phyloP scores from a whole-genome alignment of 2,797 vertebrate species.

The Tokudaia tokunoshimensis region DNA sequence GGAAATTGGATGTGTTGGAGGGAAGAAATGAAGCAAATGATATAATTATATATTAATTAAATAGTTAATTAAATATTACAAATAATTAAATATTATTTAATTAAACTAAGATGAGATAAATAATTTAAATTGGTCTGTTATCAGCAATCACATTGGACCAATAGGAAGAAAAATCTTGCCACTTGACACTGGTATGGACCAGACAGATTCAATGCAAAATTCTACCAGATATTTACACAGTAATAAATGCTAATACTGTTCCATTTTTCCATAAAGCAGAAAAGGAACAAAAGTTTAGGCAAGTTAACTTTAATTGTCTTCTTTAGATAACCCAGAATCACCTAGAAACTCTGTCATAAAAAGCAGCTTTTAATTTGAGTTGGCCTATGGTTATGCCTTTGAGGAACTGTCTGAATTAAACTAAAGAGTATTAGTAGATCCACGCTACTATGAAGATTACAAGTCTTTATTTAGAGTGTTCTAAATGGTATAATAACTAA shows the following conservation, averaged over 20 bases:
- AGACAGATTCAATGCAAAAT: background rate
- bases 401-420: background rate
- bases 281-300: background rate
- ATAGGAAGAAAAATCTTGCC: background rate
- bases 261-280: background rate
- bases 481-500: background rate
- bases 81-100: background rate
- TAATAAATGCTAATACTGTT: background rate
- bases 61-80: too few species aligned
- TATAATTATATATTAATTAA: background rate
- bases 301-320: background rate
- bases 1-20: background rate
- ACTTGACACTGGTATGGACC: background rate
- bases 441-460: background rate
- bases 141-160: background rate
- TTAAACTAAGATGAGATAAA: background rate
- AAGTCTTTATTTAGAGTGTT: background rate
- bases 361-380: background rate
- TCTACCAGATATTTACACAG: background rate
- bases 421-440: background rate
- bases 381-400: background rate
- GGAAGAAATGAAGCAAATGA: background rate
- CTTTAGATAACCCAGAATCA: background rate
- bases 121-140: background rate
- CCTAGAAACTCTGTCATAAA: background rate